phyloP scores from a whole-genome alignment of 1,140 invertebrate genomes.

The Vollenhovia emeryi region DNA sequence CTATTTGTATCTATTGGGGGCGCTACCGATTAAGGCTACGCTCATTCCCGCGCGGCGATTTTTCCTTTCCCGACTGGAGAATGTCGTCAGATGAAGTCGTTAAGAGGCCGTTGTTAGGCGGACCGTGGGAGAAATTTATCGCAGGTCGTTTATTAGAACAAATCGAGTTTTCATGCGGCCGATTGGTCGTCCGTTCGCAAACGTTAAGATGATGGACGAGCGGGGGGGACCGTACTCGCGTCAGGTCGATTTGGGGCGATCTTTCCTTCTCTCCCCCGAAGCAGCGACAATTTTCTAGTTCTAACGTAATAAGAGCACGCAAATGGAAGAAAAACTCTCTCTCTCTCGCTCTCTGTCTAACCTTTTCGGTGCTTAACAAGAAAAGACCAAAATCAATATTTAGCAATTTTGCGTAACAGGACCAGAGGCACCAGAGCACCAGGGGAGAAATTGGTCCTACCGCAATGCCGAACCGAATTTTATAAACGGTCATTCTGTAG shows the following conservation, averaged over 20 bases:
- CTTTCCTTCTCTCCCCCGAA: background rate
- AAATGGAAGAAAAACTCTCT: background rate
- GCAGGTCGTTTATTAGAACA: conserved; percentile 55
- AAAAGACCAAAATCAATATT: too few relatives aligned
- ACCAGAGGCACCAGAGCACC: too few relatives aligned
- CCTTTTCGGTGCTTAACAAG: too few relatives aligned
- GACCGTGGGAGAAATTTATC: conserved; percentile 51
- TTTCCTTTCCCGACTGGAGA: conserved; percentile 26
- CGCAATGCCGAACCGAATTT: too few relatives aligned
- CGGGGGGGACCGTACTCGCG: conserved; percentile 2
- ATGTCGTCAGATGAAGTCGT: conserved; percentile 48
- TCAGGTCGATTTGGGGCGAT: conserved; percentile 22
- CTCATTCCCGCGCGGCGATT: conserved; percentile 20
- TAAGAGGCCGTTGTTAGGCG: conserved; percentile 48
- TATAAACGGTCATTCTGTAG: too few relatives aligned
- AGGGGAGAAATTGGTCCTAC: too few relatives aligned
- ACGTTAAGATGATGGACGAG: conserved; percentile 52
- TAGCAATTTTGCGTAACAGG: too few relatives aligned
- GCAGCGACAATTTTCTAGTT: conserved; percentile 16
- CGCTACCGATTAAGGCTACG: conserved; percentile 15
- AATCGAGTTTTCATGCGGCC: conserved; percentile 53
- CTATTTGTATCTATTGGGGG: conserved; percentile 25
- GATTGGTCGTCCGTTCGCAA: conserved; percentile 43
- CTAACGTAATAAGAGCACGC: conserved; percentile 10
- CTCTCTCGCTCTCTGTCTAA: too few relatives aligned